Evolutionary conservation across 2,113 vertebrate genomes (phyloP).

Genomic region (Microtus pennsylvanicus): DNA sequence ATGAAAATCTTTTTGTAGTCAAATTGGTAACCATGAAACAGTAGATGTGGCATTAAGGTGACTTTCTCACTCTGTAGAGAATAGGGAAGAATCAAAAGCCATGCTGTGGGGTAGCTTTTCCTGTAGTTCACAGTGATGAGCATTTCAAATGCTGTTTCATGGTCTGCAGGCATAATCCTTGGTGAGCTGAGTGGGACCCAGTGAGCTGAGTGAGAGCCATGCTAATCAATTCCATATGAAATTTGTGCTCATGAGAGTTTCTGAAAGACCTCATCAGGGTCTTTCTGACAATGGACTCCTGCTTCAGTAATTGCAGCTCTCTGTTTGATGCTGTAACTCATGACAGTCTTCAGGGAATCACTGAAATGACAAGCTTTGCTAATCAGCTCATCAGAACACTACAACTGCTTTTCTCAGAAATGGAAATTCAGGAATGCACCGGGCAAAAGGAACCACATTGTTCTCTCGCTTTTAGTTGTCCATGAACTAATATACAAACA

Average conservation of each 20-base stretch:
- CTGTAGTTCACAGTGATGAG: neutral
- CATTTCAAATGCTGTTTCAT: neutral
- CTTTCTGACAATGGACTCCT: conserved; percentile 30
- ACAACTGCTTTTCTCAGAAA: conserved; percentile 48
- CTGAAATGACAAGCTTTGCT: conserved; percentile 14
- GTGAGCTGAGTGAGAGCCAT: neutral
- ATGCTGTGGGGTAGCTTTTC: neutral
- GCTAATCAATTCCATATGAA: conserved; percentile 45
- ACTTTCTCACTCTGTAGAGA: neutral
- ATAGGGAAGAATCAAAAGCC: neutral
- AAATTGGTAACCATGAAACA: neutral
- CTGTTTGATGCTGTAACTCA: conserved; percentile 31
- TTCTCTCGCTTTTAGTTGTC: neutral
- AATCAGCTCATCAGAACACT: conserved; percentile 24
- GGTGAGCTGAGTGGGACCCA: neutral
- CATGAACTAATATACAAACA: neutral
- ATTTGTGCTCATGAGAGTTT: conserved; percentile 45
- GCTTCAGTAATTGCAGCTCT: conserved; percentile 57
- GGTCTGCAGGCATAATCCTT: neutral
- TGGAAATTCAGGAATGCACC: conserved; percentile 41
- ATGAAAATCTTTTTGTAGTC: neutral
- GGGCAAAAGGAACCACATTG: neutral
- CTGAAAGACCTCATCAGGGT: conserved; percentile 47
- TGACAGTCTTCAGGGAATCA: neutral
- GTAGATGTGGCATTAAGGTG: neutral